phyloP scores from a whole-genome alignment of 2,888 invertebrate genomes.

The Cyaniris semiargus region DNA sequence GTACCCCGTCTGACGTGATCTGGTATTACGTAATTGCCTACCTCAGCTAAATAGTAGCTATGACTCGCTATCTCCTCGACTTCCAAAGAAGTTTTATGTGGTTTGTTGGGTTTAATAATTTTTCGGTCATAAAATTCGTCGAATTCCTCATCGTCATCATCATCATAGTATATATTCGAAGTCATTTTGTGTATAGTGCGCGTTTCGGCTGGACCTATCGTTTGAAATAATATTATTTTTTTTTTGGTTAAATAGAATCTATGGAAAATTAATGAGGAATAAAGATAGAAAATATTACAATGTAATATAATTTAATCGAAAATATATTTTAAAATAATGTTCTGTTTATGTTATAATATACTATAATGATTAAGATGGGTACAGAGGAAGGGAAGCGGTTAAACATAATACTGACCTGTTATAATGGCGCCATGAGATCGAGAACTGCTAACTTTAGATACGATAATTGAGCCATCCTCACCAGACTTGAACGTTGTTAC shows the following conservation, averaged over 20 bases:
- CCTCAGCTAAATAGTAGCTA: constrained; percentile 79
- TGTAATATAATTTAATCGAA: constrained; percentile 51
- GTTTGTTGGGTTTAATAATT: constrained; percentile 70
- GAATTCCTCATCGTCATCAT: constrained; percentile 77
- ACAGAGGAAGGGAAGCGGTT: constrained; percentile 57
- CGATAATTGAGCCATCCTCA: constrained; percentile 70
- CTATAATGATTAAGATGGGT: constrained; percentile 23
- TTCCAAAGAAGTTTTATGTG: constrained; percentile 77
- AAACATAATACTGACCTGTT: constrained; percentile 81
- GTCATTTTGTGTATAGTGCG: constrained; percentile 84
- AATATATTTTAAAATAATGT: constrained; percentile 19
- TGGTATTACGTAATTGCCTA: constrained; percentile 70
- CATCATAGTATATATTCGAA: constrained; percentile 80
- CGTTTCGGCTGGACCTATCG: constrained; percentile 84
- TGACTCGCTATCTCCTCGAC: constrained; percentile 83
- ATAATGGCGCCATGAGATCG: constrained; percentile 82
- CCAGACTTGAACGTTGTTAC: constrained; percentile 78
- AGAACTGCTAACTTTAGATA: constrained; percentile 82
- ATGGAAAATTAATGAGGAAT: constrained; percentile 9
- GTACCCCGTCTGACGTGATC: constrained; percentile 69
- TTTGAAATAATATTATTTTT: constrained; percentile 63
- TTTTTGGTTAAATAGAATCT: constrained; percentile 16
- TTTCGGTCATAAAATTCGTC: constrained; percentile 49
- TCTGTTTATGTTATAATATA: background rate
- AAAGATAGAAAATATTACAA: constrained; percentile 45